These are phyloP conservation scores for Paradoxurus hermaphroditus DNA, from an alignment of 2,113 vertebrate genomes.

Conservation along the genomic window DNA sequence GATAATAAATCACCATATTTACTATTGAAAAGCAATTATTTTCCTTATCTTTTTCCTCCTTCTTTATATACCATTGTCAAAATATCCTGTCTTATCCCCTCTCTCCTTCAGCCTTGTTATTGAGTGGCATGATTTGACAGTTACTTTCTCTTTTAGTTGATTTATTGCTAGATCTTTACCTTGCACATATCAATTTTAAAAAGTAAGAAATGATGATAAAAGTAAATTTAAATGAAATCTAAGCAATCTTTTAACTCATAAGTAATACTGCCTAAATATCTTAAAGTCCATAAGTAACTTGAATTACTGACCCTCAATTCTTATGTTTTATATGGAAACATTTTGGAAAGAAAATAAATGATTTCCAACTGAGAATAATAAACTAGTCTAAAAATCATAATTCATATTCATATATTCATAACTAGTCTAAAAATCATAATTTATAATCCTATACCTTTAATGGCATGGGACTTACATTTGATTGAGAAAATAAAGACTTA, in stretches of 20 bases:
- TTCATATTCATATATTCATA: too few relatives aligned
- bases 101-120: not conserved
- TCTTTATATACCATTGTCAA: not conserved
- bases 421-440: not conserved
- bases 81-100: not conserved
- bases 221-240: not conserved
- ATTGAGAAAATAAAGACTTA: constrained; percentile 63
- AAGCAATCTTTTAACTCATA: not conserved
- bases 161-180: not conserved
- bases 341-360: constrained; percentile 37
- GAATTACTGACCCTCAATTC: not conserved
- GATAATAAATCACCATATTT: not conserved
- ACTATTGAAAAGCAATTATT: not conserved
- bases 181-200: not conserved
- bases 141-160: not conserved
- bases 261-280: not conserved
- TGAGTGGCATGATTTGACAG: not conserved
- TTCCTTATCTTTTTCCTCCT: not conserved
- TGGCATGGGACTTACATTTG: constrained; percentile 18
- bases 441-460: constrained; percentile 26
- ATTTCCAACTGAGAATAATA: constrained; percentile 11
- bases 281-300: constrained; percentile 4
- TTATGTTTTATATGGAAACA: constrained; percentile 27
- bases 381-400: constrained; percentile 10
- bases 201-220: not conserved